Evolutionary conservation across 2,888 invertebrate genomes (phyloP).

Genomic region (Tholera decimalis): DNA sequence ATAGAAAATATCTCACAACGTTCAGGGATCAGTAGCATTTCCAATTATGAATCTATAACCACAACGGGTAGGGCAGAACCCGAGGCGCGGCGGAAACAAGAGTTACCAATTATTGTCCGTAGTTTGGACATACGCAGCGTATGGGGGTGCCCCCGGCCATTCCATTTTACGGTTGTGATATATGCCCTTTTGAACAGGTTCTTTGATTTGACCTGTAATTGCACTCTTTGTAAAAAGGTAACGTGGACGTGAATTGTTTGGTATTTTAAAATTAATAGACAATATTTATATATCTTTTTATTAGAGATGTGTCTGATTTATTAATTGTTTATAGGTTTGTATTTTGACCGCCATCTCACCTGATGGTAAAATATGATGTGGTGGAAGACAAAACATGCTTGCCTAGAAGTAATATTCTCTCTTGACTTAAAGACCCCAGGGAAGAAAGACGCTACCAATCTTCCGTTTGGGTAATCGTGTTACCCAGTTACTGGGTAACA

Average conservation of each 20-base stretch:
- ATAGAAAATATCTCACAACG: constrained; percentile 23
- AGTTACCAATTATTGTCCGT: constrained; percentile 80
- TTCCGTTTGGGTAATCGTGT: too few relatives aligned
- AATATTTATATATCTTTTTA: not conserved
- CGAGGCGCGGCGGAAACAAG: constrained; percentile 68
- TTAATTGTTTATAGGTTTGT: too few relatives aligned
- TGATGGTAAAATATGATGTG: too few relatives aligned
- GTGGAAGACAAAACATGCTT: too few relatives aligned
- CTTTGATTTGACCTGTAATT: constrained; percentile 39
- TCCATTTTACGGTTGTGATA: constrained; percentile 35
- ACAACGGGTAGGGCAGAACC: constrained; percentile 49
- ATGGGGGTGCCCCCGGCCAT: constrained; percentile 52
- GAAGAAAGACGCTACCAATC: too few relatives aligned
- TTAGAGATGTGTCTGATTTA: not conserved
- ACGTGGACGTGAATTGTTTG: not conserved
- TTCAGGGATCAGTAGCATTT: constrained; percentile 35
- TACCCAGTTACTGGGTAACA: too few relatives aligned
- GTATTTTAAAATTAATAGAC: not conserved
- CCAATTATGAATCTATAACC: constrained; percentile 54
- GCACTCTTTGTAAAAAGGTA: constrained; percentile 36
- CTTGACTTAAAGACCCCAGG: too few relatives aligned
- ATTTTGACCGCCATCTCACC: too few relatives aligned
- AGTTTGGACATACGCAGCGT: constrained; percentile 72
- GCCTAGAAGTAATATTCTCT: too few relatives aligned
- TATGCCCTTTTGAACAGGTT: constrained; percentile 44